Evolutionary conservation across 1,140 invertebrate genomes (phyloP), one percentile per base, ranked within the genome.

Genomic region (Caenorhabditis latens): DNA sequence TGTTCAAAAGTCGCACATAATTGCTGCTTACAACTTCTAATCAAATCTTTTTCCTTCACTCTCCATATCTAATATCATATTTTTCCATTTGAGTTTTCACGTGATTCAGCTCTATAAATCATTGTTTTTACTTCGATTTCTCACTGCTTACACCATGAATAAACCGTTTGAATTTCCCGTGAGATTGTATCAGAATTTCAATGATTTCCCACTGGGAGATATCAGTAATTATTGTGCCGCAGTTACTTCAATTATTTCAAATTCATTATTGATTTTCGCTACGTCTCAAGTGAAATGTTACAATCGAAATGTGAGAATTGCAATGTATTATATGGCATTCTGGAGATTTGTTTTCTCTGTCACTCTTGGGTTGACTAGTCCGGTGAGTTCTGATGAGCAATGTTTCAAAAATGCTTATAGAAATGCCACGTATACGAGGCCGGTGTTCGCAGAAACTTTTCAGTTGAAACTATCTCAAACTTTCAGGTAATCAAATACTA

Each of bases 271-370:
- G 57, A 58, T 58, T 58, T 58, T 58, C 7, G 57, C n/a, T 0
- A 58, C n/a, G 14, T n/a, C 16, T n/a, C 57, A 58, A n/a, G 55
- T 58, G 55, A 58, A 58, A 58, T 5, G 55, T 58, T 58, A 58
- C 19, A 58, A 58, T 58, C 55, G 55, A 58, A 58, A 58, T 58
- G 55, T 58, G 13, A 14, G 55, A 58, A 58, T 58, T 58, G 13
- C 55, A 58, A 58, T 58, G 55, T 58, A 58, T n/a, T 58, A 58
- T n/a, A 58, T 58, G 55, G 55, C 55, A 58, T 58, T 58, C n/a
- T 58, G 55, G 55, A 58, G 55, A 19, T 7, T 58, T n/a, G n/a
- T n/a, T 19, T 58, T 58, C 19, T 58, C 55, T 0, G 55, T 58
- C 6, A 19, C 55, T 16, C 13, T n/a, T 58, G 55, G 55, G 19